phyloP scores from a whole-genome alignment of 1,140 invertebrate species.

The Octopus sinensis region DNA sequence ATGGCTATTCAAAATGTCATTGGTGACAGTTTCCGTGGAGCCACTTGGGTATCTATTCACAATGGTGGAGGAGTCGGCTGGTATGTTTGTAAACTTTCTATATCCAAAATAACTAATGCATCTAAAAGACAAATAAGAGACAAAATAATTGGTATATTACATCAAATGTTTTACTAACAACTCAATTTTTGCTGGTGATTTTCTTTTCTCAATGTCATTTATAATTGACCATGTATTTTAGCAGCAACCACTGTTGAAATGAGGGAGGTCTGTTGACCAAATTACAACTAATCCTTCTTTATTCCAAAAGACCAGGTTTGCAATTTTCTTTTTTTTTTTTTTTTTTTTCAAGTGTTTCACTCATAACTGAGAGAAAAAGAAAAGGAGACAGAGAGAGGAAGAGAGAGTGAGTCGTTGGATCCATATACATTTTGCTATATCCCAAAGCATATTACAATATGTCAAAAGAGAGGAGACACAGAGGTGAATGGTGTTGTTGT shows the following conservation, averaged over 20 bases:
- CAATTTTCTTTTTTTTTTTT: too few relatives aligned
- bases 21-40: constrained; percentile 68
- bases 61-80: constrained; percentile 72
- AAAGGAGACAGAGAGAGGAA: too few relatives aligned
- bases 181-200: neutral
- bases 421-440: neutral
- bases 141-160: neutral
- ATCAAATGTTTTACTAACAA: neutral
- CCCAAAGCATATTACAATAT: neutral
- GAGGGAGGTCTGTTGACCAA: too few relatives aligned
- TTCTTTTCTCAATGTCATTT: neutral
- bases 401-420: neutral
- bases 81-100: constrained; percentile 48
- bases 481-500: too few relatives aligned
- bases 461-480: neutral
- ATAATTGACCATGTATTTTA: neutral
- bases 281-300: too few relatives aligned
- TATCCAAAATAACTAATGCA: neutral
- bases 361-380: too few relatives aligned
- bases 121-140: neutral
- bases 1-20: constrained; percentile 72
- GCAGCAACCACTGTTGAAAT: too few relatives aligned
- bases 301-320: too few relatives aligned
- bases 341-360: too few relatives aligned
- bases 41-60: constrained; percentile 71